phyloP scores from a whole-genome alignment of 2,113 vertebrate genomes.

The Spermophilus dauricus region DNA sequence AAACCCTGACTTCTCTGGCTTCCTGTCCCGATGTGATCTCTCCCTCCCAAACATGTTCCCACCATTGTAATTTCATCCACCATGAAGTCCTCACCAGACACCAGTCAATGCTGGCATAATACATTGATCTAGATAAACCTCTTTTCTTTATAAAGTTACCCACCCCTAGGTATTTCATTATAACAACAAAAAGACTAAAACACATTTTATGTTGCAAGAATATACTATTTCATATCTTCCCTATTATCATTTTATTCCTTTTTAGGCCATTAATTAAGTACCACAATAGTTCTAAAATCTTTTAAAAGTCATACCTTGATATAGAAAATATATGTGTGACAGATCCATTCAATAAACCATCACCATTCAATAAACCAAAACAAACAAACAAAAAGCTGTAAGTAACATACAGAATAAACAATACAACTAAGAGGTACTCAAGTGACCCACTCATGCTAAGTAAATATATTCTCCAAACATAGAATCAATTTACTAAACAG shows the following conservation, averaged over 20 bases:
- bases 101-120: background rate
- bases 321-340: background rate
- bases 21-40: background rate
- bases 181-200: background rate
- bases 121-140: background rate
- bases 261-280: background rate
- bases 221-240: background rate
- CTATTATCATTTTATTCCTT: background rate
- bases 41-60: background rate
- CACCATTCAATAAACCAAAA: background rate
- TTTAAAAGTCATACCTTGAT: background rate
- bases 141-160: background rate
- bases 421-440: background rate
- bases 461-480: rapidly evolving
- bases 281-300: background rate
- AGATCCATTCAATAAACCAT: background rate
- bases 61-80: background rate
- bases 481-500: background rate
- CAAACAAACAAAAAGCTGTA: background rate
- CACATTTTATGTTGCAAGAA: background rate
- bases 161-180: background rate
- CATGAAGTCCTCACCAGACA: background rate
- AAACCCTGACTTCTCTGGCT: background rate
- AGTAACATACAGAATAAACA: slow-evolving; percentile 31
- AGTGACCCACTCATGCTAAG: background rate